phyloP scores from a whole-genome alignment of 2,888 invertebrate species.

The Loripinus fragilis region DNA sequence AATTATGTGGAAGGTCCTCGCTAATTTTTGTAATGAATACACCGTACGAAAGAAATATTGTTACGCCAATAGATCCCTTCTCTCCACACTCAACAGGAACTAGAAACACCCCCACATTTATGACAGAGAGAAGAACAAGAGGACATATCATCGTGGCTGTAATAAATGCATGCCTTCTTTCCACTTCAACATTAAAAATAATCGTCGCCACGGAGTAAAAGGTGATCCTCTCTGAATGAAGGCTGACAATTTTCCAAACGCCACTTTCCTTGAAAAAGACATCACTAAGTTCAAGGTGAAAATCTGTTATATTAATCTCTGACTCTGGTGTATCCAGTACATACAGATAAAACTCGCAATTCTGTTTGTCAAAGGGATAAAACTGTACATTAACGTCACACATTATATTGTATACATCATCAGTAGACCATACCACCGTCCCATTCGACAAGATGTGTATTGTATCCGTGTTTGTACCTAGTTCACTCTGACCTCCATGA shows the following conservation, averaged over 20 bases:
- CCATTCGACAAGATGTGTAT: not conserved
- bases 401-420: not conserved
- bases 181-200: slow-evolving; percentile 7
- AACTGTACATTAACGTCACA: not conserved
- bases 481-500: not conserved
- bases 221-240: not conserved
- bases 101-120: slow-evolving; percentile 54
- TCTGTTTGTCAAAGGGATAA: slow-evolving; percentile 5
- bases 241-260: not conserved
- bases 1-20: slow-evolving; percentile 53
- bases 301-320: not conserved
- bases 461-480: not conserved
- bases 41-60: slow-evolving; percentile 56
- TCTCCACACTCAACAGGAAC: slow-evolving; percentile 59
- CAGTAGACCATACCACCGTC: not conserved
- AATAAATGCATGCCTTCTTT: slow-evolving; percentile 46
- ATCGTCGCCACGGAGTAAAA: not conserved
- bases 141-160: slow-evolving; percentile 50
- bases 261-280: not conserved
- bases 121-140: slow-evolving; percentile 46
- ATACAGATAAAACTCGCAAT: not conserved
- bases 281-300: not conserved
- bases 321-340: not conserved
- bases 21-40: slow-evolving; percentile 53
- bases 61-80: slow-evolving; percentile 56